Base-by-base conservation (phyloP, 2,888 invertebrate genomes). In the Gerosis bhagava region DNA sequence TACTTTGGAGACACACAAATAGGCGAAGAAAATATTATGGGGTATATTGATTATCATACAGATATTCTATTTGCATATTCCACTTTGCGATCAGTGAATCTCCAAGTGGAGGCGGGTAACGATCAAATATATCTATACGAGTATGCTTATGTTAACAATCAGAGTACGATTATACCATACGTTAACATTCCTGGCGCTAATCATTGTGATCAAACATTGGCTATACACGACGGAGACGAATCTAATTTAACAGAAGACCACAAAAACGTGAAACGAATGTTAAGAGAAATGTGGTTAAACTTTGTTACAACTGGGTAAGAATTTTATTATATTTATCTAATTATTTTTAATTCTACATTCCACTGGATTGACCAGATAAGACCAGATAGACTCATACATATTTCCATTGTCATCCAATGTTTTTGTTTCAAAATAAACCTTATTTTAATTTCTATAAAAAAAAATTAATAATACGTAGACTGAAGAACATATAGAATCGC, bases 1-100 rank as follows among this genome's bases (percentile, higher is more conserved):
- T 75, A 74, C 56, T 79, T 77, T 52, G 73, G 70, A 5, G 49
- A 65, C n/a, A 31, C 62, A 5, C 26, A 51, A 2, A 53, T 75
- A 5, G 49, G 48, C 1, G 50, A 56, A 26, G 49, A 49, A 0
- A 64, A 45, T 11, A 26, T 67, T 34, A 26, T 63, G n/a, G 8
- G 43, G 3, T 73, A 51, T 24, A 43, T 62, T 4, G 28, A 64
- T 31, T 77, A 61, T 25, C 62, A 65, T 35, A 50, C 71, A 3
- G 86, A 92, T 87, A 19, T 62, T 3, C 0, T 65, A 0, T 69
- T 76, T 49, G 55, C 49, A 2, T 70, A 65, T 19, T 56, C 70
- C 3, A 66, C 62, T 32, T 43, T 69, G 3, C 64, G 65, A 47
- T 57, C 67, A 3, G 50, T 66, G 2, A 67, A 60, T 26, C 16